A percentile compares a stretch with the other conserved stretches of the same genome.
These are phyloP conservation scores for Pseudoatta argentina DNA, from an alignment of 1,140 invertebrate species.

Conservation along the genomic window DNA sequence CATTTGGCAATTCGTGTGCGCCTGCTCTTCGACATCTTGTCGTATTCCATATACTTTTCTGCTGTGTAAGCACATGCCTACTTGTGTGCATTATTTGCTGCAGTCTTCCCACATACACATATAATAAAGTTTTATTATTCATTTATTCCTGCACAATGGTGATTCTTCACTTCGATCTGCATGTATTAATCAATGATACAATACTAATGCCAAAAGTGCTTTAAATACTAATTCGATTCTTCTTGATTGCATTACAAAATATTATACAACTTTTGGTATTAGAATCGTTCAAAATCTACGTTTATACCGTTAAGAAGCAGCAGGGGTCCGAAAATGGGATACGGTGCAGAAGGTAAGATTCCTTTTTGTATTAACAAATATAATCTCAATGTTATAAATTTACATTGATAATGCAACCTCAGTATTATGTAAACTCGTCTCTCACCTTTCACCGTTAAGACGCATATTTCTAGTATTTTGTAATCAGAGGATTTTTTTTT, in stretches of 20 bases:
- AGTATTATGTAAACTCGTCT: constrained; percentile 85
- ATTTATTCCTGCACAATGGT: constrained; percentile 54
- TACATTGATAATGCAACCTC: constrained; percentile 82
- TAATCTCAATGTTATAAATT: constrained; percentile 77
- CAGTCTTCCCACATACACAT: constrained; percentile 27
- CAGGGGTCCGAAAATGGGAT: constrained; percentile 76
- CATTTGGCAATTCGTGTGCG: constrained; percentile 37
- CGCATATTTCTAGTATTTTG: constrained; percentile 82
- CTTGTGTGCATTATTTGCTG: constrained; percentile 39
- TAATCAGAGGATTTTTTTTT: constrained; percentile 81
- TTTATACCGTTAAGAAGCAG: constrained; percentile 83
- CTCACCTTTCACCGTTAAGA: constrained; percentile 86
- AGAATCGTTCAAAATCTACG: constrained; percentile 77
- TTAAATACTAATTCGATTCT: constrained; percentile 9
- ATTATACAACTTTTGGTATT: constrained; percentile 72
- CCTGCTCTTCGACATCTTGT: constrained; percentile 55
- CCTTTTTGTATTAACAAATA: constrained; percentile 72
- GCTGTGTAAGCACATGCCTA: constrained; percentile 14
- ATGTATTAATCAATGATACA: constrained; percentile 76
- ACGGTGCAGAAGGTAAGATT: constrained; percentile 79
- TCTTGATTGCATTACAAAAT: background rate
- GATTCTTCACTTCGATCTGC: constrained; percentile 67
- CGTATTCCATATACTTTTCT: constrained; percentile 42
- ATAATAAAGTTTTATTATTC: constrained; percentile 34
- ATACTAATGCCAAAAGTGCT: constrained; percentile 74